Conservation (phyloP, 1,140 invertebrate species). For the Anastatus disparis region DNA sequence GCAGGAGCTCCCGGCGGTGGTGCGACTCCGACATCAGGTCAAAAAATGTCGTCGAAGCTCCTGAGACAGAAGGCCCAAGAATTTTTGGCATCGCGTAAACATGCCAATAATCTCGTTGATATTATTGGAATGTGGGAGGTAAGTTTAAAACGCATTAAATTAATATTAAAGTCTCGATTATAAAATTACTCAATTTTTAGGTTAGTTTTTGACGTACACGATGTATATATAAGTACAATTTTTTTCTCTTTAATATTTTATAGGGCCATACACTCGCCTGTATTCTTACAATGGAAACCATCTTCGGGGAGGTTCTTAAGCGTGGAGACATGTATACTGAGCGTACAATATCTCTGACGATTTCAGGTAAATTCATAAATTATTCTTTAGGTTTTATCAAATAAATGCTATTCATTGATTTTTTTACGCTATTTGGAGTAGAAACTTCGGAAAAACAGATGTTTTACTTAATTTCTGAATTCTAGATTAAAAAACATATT, state of each 20-base stretch:
- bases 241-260: constrained; percentile 23
- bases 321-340: constrained; percentile 72
- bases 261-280: constrained; percentile 66
- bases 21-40: constrained; percentile 24
- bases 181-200: constrained; percentile 32
- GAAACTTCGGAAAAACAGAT: no score
- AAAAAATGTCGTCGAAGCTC: constrained; percentile 65
- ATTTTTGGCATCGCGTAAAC: constrained; percentile 72
- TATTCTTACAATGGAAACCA: constrained; percentile 74
- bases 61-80: constrained; percentile 74
- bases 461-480: no score
- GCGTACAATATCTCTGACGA: constrained; percentile 54
- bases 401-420: no score
- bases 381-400: no score
- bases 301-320: constrained; percentile 75
- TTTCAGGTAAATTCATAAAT: constrained; percentile 49
- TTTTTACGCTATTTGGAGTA: no score
- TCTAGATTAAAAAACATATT: no score
- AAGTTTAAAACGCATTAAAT: constrained; percentile 38
- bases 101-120: constrained; percentile 73
- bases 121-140: constrained; percentile 74
- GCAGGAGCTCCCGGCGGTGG: constrained; percentile 11
- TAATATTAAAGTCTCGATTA: not conserved
- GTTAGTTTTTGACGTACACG: constrained; percentile 44
- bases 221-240: not conserved